Percentiles rank a stretch among this genome's conserved stretches.
These are phyloP conservation scores for Dioctria rufipes DNA, from an alignment of 2,888 invertebrate species.

Conservation along the genomic window DNA sequence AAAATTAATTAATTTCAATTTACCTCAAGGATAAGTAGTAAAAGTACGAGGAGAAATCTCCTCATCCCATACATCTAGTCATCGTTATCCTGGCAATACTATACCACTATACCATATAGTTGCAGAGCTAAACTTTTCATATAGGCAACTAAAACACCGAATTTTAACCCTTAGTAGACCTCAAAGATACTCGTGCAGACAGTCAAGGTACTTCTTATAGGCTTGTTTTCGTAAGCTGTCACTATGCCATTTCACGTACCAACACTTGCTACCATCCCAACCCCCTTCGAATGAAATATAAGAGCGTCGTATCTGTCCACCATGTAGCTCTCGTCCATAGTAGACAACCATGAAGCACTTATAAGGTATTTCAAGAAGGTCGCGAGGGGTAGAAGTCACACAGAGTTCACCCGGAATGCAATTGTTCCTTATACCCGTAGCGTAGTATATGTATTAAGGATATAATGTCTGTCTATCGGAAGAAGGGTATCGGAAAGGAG, in stretches of 20 bases:
- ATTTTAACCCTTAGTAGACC: slow-evolving; percentile 32
- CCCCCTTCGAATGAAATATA: too few relatives aligned
- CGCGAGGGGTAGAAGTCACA: background rate
- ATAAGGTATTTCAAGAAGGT: slow-evolving; percentile 9
- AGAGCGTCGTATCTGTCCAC: too few relatives aligned
- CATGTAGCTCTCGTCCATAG: too few relatives aligned
- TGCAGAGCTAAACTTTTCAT: background rate
- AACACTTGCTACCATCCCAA: background rate
- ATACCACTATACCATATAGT: background rate
- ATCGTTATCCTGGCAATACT: background rate
- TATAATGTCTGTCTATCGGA: too few relatives aligned
- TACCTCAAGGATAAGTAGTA: background rate
- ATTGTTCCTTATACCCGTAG: slow-evolving; percentile 16
- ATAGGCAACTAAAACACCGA: background rate
- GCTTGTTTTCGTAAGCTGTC: slow-evolving; percentile 34
- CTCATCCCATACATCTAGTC: background rate
- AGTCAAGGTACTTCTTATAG: slow-evolving; percentile 45
- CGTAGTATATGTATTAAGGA: slow-evolving; percentile 8
- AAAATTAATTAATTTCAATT: slow-evolving; percentile 9
- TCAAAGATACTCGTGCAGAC: slow-evolving; percentile 21
- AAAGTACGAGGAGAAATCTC: background rate
- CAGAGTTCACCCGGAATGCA: slow-evolving; percentile 33
- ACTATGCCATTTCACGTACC: background rate
- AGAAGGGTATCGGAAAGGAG: background rate
- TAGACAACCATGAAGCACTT: slow-evolving; percentile 26